Percentiles rank a stretch among this genome's conserved stretches.
Conservation (phyloP, 2,888 invertebrate species). For the Mantis religiosa region DNA sequence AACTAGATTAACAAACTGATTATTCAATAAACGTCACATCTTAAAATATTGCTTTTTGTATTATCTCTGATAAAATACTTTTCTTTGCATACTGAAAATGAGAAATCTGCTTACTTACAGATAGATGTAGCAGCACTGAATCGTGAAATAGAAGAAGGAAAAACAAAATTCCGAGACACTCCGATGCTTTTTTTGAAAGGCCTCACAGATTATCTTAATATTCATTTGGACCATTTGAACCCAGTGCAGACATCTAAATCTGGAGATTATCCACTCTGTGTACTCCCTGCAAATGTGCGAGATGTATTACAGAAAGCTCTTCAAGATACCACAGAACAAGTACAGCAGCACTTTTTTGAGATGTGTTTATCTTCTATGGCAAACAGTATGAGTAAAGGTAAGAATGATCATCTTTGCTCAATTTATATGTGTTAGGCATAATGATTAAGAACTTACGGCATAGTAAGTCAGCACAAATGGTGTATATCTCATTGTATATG, state of each 20-base stretch:
- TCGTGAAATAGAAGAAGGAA: conserved; percentile 50
- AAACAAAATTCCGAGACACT: conserved; percentile 64
- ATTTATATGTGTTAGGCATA: background rate
- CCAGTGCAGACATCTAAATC: conserved; percentile 42
- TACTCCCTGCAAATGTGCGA: conserved; percentile 49
- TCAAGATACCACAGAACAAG: conserved; percentile 58
- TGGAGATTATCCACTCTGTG: conserved; percentile 51
- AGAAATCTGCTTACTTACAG: conserved; percentile 17
- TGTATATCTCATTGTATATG: no score
- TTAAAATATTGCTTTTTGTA: no score
- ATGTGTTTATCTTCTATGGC: conserved; percentile 65
- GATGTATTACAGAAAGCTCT: conserved; percentile 50
- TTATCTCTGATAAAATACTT: no score
- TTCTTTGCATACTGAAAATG: background rate
- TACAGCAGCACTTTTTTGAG: conserved; percentile 66
- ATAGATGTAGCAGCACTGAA: conserved; percentile 29
- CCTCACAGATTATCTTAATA: conserved; percentile 60
- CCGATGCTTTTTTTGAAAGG: conserved; percentile 69
- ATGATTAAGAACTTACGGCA: no score
- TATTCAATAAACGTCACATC: no score
- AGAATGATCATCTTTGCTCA: conserved; percentile 21
- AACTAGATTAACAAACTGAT: no score
- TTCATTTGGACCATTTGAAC: conserved; percentile 60
- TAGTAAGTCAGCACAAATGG: no score
- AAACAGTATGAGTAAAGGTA: conserved; percentile 67